These are phyloP conservation scores for Andrena cerasifolii DNA, from an alignment of 1,140 invertebrate species.

Conservation along the genomic window DNA sequence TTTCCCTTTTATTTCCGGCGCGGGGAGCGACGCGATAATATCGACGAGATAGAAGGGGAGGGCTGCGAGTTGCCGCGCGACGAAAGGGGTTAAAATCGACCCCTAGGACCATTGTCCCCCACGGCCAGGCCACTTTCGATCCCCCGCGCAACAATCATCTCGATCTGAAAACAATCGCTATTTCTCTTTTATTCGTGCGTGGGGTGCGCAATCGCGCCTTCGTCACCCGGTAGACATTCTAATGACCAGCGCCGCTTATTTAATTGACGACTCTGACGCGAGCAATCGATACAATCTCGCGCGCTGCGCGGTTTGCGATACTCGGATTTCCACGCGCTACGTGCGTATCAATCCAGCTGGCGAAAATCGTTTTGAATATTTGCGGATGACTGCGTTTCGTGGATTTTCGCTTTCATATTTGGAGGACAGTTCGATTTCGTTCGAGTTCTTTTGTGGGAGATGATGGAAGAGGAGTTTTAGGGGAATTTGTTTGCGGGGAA, in stretches of 20 bases:
- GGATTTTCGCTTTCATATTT: too few species aligned
- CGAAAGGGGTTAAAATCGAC: conserved; percentile 57
- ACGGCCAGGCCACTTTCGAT: conserved; percentile 25
- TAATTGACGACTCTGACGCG: conserved; percentile 49
- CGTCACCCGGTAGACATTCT: conserved; percentile 41
- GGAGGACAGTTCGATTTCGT: too few species aligned
- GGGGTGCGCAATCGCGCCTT: conserved; percentile 25
- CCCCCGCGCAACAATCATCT: conserved; percentile 53
- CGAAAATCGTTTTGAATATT: too few species aligned
- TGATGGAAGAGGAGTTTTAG: too few species aligned
- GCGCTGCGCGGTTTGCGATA: conserved; percentile 16
- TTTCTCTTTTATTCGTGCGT: conserved; percentile 1
- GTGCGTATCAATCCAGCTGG: too few species aligned
- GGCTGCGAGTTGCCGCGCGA: not conserved
- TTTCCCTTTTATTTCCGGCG: conserved; percentile 65
- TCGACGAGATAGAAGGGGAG: conserved; percentile 22
- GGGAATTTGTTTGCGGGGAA: too few species aligned
- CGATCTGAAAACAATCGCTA: conserved; percentile 55
- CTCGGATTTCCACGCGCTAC: not conserved
- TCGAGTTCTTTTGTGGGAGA: too few species aligned
- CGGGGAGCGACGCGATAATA: conserved; percentile 55
- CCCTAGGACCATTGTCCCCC: conserved; percentile 38
- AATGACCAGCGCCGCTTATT: conserved; percentile 62
- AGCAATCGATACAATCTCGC: conserved; percentile 53
- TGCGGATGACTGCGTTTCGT: too few species aligned